These are phyloP conservation scores for Lycodopsis pacificus DNA, from an alignment of 2,797 vertebrate species.

Conservation along the genomic window DNA sequence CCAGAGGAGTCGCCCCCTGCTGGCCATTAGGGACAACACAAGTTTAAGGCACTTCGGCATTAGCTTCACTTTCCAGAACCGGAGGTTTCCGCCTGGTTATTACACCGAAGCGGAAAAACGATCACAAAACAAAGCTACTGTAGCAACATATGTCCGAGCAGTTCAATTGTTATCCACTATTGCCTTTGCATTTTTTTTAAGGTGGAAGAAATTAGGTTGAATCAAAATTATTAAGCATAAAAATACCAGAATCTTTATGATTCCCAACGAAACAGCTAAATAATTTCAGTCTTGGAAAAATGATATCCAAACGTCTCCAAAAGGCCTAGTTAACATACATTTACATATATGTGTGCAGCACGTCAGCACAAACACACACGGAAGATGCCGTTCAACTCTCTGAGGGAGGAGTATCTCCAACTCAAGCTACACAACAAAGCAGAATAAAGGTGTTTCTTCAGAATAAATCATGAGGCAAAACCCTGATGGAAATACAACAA, in stretches of 20 bases:
- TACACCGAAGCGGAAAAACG: neutral
- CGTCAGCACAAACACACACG: constrained; percentile 10
- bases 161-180: neutral
- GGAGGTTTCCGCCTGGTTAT: no score
- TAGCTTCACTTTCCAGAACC: no score
- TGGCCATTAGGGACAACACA: no score
- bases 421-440: constrained; percentile 24
- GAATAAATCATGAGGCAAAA: constrained; percentile 44
- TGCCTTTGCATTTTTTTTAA: neutral
- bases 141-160: neutral
- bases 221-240: neutral
- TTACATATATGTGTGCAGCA: constrained; percentile 46
- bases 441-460: constrained; percentile 20
- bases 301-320: constrained; percentile 19
- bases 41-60: no score
- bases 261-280: constrained; percentile 11
- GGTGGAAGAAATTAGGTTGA: neutral
- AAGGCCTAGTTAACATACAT: constrained; percentile 54
- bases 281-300: constrained; percentile 16
- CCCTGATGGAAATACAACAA: constrained; percentile 14
- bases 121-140: neutral
- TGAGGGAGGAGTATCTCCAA: constrained; percentile 26
- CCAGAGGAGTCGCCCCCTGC: no score
- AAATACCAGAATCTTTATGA: neutral
- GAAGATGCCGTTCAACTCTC: constrained; percentile 26